A percentile compares a stretch with the other conserved stretches of the same genome.
Evolutionary conservation across 2,113 vertebrate species (phyloP).

Genomic region (Daphoenositta chrysoptera): DNA sequence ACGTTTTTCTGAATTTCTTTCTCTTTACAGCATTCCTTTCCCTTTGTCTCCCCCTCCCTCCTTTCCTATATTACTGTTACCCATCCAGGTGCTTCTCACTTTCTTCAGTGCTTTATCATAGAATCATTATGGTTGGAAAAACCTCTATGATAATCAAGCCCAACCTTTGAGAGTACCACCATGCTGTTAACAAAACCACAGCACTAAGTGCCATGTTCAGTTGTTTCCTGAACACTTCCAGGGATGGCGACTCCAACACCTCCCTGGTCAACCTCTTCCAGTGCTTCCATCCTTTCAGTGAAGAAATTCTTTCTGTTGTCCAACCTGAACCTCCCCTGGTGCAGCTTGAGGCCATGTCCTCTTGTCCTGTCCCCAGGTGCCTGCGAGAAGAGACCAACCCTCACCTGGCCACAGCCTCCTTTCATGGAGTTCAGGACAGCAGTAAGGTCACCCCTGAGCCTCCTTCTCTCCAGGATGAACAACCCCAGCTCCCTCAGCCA

Average conservation of each 20-base stretch:
- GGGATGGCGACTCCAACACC: not conserved
- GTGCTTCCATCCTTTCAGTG: not conserved
- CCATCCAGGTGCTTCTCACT: not conserved
- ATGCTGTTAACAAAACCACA: not conserved
- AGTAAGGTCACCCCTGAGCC: not conserved
- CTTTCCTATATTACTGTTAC: not conserved
- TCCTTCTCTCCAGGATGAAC: not conserved
- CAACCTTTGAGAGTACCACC: not conserved
- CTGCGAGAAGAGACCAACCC: not conserved
- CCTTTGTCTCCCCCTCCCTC: not conserved
- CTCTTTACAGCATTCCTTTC: not conserved
- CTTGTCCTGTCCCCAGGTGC: not conserved
- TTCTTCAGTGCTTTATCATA: not conserved
- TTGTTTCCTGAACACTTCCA: not conserved
- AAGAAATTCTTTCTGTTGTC: not conserved
- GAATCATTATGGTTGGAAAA: not conserved
- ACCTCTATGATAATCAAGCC: not conserved
- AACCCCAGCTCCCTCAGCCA: not conserved
- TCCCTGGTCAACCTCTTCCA: not conserved
- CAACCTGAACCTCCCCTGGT: not conserved
- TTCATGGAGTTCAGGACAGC: not conserved
- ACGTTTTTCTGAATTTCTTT: not conserved
- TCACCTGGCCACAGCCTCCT: not conserved
- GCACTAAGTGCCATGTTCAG: not conserved
- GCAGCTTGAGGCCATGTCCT: fast-evolving